Percentiles rank a stretch among this genome's conserved stretches.
Evolutionary conservation across 2,888 invertebrate species (phyloP).

Genomic region (Blastobasis adustella): DNA sequence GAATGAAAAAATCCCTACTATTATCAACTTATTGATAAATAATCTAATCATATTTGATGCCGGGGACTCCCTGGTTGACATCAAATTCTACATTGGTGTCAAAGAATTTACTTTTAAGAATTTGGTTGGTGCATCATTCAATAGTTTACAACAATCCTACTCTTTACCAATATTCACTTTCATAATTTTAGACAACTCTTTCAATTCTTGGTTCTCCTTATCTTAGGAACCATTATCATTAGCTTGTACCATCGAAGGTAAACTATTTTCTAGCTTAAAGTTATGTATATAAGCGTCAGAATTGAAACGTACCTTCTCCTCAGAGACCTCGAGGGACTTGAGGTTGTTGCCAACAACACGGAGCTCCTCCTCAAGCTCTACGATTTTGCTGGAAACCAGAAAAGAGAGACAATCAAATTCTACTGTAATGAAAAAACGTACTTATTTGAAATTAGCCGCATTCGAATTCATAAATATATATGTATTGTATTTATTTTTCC

Average conservation of each 20-base stretch:
- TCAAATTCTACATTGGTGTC: too few relatives aligned
- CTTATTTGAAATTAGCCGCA: too few relatives aligned
- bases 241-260: too few relatives aligned
- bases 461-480: too few relatives aligned
- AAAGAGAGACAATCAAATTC: conserved; percentile 44
- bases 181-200: too few relatives aligned
- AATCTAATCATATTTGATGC: background rate
- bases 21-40: background rate
- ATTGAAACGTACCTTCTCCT: conserved; percentile 91
- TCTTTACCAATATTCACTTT: background rate
- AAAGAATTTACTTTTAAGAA: background rate
- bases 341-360: conserved; percentile 99
- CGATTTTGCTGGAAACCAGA: conserved; percentile 90
- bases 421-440: conserved; percentile 25
- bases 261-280: conserved; percentile 3
- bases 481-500: too few relatives aligned
- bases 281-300: background rate
- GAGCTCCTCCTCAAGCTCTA: conserved; percentile 99
- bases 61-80: too few relatives aligned
- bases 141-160: background rate
- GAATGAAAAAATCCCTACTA: too few relatives aligned
- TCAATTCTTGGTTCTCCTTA: too few relatives aligned
- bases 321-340: conserved; percentile 99
- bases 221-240: too few relatives aligned
- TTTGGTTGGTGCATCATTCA: conserved; percentile 63